phyloP scores from a whole-genome alignment of 2,797 vertebrate species.

The Sebastes kiyomatsui region DNA sequence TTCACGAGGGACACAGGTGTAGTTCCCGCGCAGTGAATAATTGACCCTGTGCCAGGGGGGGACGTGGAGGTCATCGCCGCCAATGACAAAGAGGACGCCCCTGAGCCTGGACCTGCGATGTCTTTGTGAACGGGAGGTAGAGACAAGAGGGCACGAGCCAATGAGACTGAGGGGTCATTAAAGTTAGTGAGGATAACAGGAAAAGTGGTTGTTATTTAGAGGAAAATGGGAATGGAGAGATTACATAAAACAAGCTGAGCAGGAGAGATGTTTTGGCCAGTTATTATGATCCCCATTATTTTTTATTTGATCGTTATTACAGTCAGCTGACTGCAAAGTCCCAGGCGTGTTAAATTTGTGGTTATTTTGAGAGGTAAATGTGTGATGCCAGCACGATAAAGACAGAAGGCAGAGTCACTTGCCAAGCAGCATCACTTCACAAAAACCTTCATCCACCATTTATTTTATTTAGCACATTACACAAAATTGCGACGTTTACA shows the following conservation, averaged over 20 bases:
- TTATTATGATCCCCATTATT: neutral
- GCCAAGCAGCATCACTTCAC: slow-evolving; percentile 26
- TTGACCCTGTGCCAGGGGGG: slow-evolving; percentile 79
- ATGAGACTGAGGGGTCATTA: slow-evolving; percentile 49
- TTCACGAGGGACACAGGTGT: slow-evolving; percentile 83
- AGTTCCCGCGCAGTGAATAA: slow-evolving; percentile 81
- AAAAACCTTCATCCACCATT: slow-evolving; percentile 21
- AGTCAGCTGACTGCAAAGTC: slow-evolving; percentile 22
- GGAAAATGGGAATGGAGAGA: slow-evolving; percentile 1
- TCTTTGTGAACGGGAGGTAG: slow-evolving; percentile 35
- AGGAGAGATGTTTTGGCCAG: neutral
- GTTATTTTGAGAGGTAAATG: slow-evolving; percentile 48
- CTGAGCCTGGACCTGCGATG: slow-evolving; percentile 36
- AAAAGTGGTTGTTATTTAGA: slow-evolving; percentile 2
- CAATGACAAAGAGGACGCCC: slow-evolving; percentile 82
- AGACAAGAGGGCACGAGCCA: slow-evolving; percentile 33
- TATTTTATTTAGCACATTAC: slow-evolving; percentile 22
- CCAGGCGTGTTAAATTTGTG: slow-evolving; percentile 17
- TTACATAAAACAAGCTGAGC: neutral
- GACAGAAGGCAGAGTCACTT: slow-evolving; percentile 34
- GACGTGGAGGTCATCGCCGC: slow-evolving; percentile 64
- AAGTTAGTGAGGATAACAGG: slow-evolving; percentile 17
- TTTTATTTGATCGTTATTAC: slow-evolving; percentile 15
- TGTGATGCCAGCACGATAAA: slow-evolving; percentile 40
- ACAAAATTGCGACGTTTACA: neutral